Conservation (phyloP, 2,797 vertebrate genomes). For the Champsocephalus esox region DNA sequence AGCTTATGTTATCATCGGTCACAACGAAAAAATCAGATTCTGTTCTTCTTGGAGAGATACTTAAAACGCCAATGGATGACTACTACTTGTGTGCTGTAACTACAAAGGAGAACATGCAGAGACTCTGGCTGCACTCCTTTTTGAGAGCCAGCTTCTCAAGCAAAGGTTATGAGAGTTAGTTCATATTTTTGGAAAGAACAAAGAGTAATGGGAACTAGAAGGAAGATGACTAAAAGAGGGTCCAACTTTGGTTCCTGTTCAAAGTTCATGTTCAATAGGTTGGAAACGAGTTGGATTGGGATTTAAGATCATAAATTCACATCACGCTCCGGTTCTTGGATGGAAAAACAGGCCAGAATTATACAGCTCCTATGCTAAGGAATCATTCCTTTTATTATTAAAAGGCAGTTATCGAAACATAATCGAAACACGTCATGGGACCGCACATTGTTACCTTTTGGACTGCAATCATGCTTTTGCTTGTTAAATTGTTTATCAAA, state of each 20-base stretch:
- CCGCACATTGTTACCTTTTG: no score
- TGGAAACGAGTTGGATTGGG: neutral
- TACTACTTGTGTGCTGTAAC: neutral
- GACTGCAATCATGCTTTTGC: no score
- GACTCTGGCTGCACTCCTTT: constrained; percentile 4
- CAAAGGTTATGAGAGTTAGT: constrained; percentile 12
- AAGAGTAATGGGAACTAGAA: neutral
- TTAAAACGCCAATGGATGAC: constrained; percentile 21
- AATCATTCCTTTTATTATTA: neutral
- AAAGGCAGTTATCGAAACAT: neutral
- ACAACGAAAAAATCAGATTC: constrained; percentile 30
- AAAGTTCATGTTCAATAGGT: neutral
- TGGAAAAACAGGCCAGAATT: neutral
- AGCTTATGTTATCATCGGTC: constrained; percentile 44
- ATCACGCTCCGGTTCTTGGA: neutral
- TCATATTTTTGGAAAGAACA: neutral
- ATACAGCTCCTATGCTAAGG: neutral
- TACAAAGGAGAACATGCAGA: constrained; percentile 9
- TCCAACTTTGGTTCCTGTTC: neutral
- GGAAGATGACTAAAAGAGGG: neutral
- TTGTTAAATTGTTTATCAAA: no score
- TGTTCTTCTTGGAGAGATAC: constrained; percentile 20
- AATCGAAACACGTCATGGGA: no score
- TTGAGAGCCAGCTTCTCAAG: constrained; percentile 21
- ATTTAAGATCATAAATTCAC: neutral